Conservation (phyloP, 1,140 invertebrate species). For the Drosophila auraria region DNA sequence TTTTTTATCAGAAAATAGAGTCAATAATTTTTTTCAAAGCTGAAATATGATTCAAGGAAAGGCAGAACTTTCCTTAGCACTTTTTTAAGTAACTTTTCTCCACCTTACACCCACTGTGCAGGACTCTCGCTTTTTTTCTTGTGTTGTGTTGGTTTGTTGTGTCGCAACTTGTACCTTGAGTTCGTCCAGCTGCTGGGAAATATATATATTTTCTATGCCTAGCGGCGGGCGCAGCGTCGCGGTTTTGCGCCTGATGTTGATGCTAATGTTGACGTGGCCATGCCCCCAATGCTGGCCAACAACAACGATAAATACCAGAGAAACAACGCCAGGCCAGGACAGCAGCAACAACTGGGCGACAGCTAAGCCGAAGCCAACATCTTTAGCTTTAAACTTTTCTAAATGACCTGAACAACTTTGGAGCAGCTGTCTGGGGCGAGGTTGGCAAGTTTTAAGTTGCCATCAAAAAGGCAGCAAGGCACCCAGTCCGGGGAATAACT, state of each 20-base stretch:
- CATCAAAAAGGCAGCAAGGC: conserved; percentile 47
- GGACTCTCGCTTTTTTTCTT: conserved; percentile 11
- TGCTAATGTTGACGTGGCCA: conserved; percentile 54
- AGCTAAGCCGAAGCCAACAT: conserved; percentile 43
- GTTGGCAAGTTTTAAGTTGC: conserved; percentile 61
- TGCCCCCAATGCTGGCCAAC: conserved; percentile 7
- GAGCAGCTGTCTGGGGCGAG: conserved; percentile 72
- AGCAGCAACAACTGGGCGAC: conserved; percentile 21
- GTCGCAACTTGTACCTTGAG: conserved; percentile 38
- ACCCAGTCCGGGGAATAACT: background rate
- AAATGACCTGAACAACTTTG: conserved; percentile 80
- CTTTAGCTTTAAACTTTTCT: conserved; percentile 75
- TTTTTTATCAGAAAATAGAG: too few species aligned
- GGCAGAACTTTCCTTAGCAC: background rate
- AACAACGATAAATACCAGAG: conserved; percentile 6
- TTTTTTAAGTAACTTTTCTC: background rate
- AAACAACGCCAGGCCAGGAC: background rate
- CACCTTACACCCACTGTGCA: background rate
- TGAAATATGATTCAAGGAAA: too few species aligned
- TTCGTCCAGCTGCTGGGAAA: conserved; percentile 56
- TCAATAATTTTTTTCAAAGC: too few species aligned
- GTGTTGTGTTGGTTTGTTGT: conserved; percentile 9
- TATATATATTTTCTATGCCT: conserved; percentile 51
- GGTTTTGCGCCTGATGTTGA: conserved; percentile 47
- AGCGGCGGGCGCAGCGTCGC: conserved; percentile 35